Evolutionary conservation across 2,113 vertebrate genomes (phyloP).

Genomic region (Anguilla rostrata): DNA sequence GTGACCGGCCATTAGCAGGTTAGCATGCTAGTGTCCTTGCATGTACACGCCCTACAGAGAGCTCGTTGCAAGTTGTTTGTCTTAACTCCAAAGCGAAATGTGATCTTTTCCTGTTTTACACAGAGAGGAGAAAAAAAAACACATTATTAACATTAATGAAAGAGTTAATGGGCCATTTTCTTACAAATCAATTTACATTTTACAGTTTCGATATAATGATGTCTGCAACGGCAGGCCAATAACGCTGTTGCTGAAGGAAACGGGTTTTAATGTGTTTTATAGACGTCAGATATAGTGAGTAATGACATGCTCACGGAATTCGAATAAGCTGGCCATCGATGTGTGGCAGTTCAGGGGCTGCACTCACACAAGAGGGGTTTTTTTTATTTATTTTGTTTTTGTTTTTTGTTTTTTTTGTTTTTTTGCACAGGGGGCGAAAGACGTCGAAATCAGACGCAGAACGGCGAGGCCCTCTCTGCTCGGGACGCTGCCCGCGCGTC

Average conservation of each 20-base stretch:
- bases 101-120: constrained; percentile 66
- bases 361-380: constrained; percentile 69
- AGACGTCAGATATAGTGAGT: constrained; percentile 83
- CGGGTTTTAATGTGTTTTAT: constrained; percentile 86
- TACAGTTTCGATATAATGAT: constrained; percentile 85
- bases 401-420: too few species aligned
- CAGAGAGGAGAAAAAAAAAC: constrained; percentile 63
- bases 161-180: constrained; percentile 89
- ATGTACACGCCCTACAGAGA: background rate
- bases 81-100: constrained; percentile 46
- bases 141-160: constrained; percentile 87
- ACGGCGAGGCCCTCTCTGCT: background rate
- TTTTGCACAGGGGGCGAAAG: constrained; percentile 55
- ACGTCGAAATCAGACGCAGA: constrained; percentile 39
- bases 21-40: background rate
- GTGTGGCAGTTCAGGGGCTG: constrained; percentile 75
- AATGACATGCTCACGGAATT: constrained; percentile 80
- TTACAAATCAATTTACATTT: constrained; percentile 88
- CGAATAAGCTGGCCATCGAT: constrained; percentile 74
- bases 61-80: background rate
- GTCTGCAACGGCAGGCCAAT: constrained; percentile 78
- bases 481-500: background rate
- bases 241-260: constrained; percentile 83
- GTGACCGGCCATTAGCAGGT: background rate
- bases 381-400: too few species aligned